Conservation (phyloP, 2,888 invertebrate genomes). For the Melanostoma scalare region DNA sequence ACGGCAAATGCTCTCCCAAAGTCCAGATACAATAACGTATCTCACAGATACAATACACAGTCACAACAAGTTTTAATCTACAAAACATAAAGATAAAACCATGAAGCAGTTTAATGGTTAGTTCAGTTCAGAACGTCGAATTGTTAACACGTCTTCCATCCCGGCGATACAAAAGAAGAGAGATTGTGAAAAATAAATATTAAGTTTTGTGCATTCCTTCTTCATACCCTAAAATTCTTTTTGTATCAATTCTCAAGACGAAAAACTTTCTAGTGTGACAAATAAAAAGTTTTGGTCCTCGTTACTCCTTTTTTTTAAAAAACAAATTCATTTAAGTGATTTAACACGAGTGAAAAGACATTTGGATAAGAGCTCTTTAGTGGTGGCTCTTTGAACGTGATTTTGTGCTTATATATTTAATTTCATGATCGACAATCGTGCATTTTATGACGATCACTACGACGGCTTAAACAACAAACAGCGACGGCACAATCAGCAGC, state of each 20-base stretch:
- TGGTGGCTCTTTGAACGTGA: neutral
- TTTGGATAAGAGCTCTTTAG: neutral
- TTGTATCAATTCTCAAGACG: too few relatives aligned
- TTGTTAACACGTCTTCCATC: slow-evolving; percentile 57
- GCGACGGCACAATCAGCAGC: slow-evolving; percentile 20
- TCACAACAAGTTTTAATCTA: slow-evolving; percentile 27
- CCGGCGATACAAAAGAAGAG: neutral
- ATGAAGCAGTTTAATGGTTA: slow-evolving; percentile 26
- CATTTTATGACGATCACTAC: slow-evolving; percentile 41
- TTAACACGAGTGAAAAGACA: neutral
- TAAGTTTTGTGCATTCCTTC: neutral
- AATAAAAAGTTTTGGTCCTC: too few relatives aligned
- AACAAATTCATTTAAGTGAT: neutral
- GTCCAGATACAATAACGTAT: slow-evolving; percentile 11
- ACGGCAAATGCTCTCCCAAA: neutral
- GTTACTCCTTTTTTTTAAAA: too few relatives aligned
- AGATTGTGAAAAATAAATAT: neutral
- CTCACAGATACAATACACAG: slow-evolving; percentile 18
- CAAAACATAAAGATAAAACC: slow-evolving; percentile 50
- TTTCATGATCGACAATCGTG: slow-evolving; percentile 56
- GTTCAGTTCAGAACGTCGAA: slow-evolving; percentile 63
- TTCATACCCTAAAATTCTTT: too few relatives aligned
- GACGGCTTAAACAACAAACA: neutral
- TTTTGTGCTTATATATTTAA: slow-evolving; percentile 6
- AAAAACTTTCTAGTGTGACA: too few relatives aligned